Evolutionary conservation across 2,113 vertebrate species (phyloP).

Genomic region (Hylia prasina): DNA sequence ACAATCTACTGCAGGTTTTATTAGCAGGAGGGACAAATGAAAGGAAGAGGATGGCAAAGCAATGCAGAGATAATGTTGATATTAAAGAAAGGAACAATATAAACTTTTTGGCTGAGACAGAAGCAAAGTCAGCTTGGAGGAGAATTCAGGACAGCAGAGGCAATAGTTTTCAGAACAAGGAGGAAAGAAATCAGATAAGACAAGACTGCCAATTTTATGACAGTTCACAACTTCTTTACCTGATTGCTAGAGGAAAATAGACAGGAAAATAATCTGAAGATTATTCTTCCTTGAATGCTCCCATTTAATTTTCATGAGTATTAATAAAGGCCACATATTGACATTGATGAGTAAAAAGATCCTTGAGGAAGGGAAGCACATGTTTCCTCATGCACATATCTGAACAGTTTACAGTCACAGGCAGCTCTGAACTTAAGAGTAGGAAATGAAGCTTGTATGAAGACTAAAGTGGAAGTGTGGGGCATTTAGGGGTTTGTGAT

Average conservation of each 20-base stretch:
- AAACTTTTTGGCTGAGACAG: background rate
- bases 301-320: background rate
- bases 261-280: background rate
- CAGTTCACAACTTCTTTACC: background rate
- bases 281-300: conserved; percentile 9
- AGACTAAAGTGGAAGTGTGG: background rate
- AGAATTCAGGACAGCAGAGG: conserved; percentile 13
- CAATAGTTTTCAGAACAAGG: background rate
- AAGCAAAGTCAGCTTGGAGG: background rate
- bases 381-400: conserved; percentile 2
- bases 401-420: background rate
- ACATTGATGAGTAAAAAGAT: background rate
- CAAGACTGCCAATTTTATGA: background rate
- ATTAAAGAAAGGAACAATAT: background rate
- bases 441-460: conserved; percentile 48
- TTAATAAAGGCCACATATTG: background rate
- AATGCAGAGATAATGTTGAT: background rate
- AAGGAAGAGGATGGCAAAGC: background rate
- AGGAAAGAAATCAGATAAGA: background rate
- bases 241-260: background rate
- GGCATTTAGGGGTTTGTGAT: conserved; percentile 7
- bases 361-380: conserved; percentile 19
- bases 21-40: conserved; percentile 2
- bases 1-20: background rate
- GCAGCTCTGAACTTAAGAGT: background rate